Evolutionary conservation across 2,888 invertebrate species (phyloP).

Genomic region (Lochmaea capreae): DNA sequence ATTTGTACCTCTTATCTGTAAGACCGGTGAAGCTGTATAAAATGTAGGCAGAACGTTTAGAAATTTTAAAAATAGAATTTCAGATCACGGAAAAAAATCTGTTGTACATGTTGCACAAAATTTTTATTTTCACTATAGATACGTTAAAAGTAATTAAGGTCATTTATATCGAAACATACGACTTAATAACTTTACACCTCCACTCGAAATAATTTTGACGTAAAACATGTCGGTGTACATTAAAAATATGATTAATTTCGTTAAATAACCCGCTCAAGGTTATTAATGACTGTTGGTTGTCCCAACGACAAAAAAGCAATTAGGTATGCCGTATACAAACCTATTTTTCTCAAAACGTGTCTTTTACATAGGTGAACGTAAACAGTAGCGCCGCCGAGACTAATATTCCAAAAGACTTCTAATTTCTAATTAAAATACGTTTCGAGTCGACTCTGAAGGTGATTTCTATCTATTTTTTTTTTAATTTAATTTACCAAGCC

Average conservation of each 20-base stretch:
- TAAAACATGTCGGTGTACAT: background rate
- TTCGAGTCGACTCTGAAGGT: background rate
- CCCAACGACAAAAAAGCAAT: background rate
- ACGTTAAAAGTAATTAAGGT: background rate
- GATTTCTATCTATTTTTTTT: constrained; percentile 15
- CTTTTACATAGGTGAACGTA: background rate
- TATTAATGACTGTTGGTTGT: background rate
- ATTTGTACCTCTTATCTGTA: no score
- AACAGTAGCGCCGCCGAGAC: background rate
- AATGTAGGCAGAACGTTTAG: no score
- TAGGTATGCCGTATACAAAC: background rate
- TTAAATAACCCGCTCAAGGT: background rate
- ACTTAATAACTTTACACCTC: background rate
- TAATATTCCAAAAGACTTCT: background rate
- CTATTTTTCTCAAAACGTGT: background rate
- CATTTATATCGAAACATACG: background rate
- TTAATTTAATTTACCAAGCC: constrained; percentile 29
- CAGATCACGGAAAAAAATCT: no score
- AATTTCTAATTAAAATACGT: background rate
- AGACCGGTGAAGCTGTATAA: no score
- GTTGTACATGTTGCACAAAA: no score
- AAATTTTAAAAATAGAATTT: no score
- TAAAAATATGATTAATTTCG: background rate
- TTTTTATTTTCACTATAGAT: no score
- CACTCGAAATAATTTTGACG: background rate